Base-by-base conservation (phyloP, 2,113 vertebrate species). In the Cromileptes altivelis region DNA sequence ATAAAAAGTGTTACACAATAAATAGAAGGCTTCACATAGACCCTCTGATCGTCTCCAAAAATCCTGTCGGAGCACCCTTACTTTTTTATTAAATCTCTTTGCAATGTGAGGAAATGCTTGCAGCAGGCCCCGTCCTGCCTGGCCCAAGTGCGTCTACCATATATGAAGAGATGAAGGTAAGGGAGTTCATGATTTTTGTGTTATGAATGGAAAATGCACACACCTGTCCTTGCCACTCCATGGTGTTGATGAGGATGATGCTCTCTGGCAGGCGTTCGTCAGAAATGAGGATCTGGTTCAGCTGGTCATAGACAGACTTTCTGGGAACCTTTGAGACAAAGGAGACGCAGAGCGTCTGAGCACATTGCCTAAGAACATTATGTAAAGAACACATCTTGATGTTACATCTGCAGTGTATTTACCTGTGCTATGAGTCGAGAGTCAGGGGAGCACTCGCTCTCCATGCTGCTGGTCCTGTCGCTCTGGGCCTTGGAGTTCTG, bases 201-300 rank as follows among this genome's bases (percentile, higher is more conserved):
- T 17, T 37, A n/a, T 4, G 7, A 18, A 19, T 3, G 40, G 21
- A 65, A 50, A 73, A 45, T 6, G 55, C 72, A 90, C 90, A 64
- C 75, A 96, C 96, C 95, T 96, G 95, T 81, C 95, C 96, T 81
- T 96, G 95, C 96, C 95, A 96, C 82, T 96, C 95, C 55, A 86
- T 88, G 6, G 94, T 95, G 91, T 95, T 96, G 70, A 96, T 95
- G 84, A 96, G 94, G 79, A 96, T 95, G 86, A 96, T 95, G 93
- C 91, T 95, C 90, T 96, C 96, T 1, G 96, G 96, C 0, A 96
- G 90, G 37, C 94, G 89, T 56, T 96, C 95, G 6, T 96, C 96
- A 45, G 95, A 96, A 74, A 96, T 95, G 68, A 96, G 93, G 91
- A 96, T 96, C 89, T 96, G 95, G 90, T 96, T 96, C 76, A 96